Evolutionary conservation across 2,113 vertebrate species (phyloP).

Genomic region (Merops nubicus): DNA sequence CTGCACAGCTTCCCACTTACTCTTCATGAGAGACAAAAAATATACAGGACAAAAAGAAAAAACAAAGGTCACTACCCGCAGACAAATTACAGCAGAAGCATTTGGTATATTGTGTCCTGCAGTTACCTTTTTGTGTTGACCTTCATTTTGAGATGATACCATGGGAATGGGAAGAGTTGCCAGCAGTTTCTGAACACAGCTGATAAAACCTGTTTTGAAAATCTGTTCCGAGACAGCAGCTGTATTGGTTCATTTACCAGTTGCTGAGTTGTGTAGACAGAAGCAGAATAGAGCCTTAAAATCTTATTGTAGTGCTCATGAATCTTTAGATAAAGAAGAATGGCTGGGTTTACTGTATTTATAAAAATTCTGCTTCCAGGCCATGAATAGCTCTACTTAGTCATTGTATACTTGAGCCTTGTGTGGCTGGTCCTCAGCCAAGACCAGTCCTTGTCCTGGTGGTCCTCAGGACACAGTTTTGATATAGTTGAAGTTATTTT

Average conservation of each 20-base stretch:
- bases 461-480: not conserved
- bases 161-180: not conserved
- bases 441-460: not conserved
- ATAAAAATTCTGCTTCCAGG: not conserved
- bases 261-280: not conserved
- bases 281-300: not conserved
- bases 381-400: not conserved
- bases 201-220: constrained; percentile 25
- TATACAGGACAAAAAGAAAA: not conserved
- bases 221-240: not conserved
- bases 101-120: not conserved
- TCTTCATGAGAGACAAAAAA: not conserved
- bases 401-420: not conserved
- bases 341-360: not conserved
- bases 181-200: not conserved
- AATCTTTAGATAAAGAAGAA: not conserved
- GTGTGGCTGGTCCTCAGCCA: not conserved
- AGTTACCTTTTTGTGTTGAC: not conserved
- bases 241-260: not conserved
- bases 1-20: not conserved
- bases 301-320: not conserved
- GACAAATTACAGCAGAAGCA: not conserved
- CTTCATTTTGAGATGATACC: not conserved
- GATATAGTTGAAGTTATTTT: accelerated
- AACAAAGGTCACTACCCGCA: not conserved